Base-by-base conservation (phyloP, 2,888 invertebrate species). In the Chloroclysta siterata region DNA sequence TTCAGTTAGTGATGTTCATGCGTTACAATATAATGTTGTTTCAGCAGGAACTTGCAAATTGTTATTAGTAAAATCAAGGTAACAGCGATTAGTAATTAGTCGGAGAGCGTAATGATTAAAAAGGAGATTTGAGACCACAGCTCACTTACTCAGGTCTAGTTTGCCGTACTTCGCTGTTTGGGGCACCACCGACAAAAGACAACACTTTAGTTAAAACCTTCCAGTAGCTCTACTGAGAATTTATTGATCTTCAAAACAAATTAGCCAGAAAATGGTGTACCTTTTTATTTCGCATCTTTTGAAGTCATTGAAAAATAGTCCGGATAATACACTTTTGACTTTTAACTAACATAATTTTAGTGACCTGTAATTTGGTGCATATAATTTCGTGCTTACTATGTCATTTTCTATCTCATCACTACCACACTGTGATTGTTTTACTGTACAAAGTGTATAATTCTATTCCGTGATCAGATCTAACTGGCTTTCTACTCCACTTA, bases 111-210 rank as follows among this genome's bases (percentile, higher is more conserved):
- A 87, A 61, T 88, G 82, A 87, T 87, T 87, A 86, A 84, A 85
- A 80, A 88, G 85, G 82, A 85, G 82, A 81, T 91, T n/a, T 89
- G 93, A 93, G 93, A 93, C 93, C 93, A 93, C 93, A 93, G 89
- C 92, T 93, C 91, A 93, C 93, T 93, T 93, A 93, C 93, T 90
- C 87, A 81, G 83, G 82, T 90, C 83, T 86, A 91, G 82, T 82
- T 86, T 88, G 88, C 90, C 88, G 90, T 87, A 88, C 89, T 82
- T 86, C 91, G 91, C 92, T 93, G 93, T 92, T 88, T 90, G 88
- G 87, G 85, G 89, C 93, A 90, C 93, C 93, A 93, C 93, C 93
- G 93, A 93, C 93, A 93, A 93, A 91, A 93, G 89, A 93, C 82
- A 92, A 93, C 80, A 88, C 73, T 89, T 87, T 84, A 85, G 79